Evolutionary conservation across 2,113 vertebrate species (phyloP).

Genomic region (Nesogale talazaci): DNA sequence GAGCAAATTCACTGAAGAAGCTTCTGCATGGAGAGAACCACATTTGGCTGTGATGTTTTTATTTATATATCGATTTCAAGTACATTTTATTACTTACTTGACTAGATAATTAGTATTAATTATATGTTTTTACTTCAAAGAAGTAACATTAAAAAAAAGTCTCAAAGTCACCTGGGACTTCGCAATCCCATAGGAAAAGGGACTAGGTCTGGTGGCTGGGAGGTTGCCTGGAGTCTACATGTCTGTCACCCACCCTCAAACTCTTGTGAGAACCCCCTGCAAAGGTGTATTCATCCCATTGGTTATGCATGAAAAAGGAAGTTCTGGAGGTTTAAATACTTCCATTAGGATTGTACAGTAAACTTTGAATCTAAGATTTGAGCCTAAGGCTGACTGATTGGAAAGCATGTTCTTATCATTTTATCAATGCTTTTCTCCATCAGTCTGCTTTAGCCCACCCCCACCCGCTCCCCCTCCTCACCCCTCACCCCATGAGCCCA

Average conservation of each 20-base stretch:
- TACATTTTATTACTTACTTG: background rate
- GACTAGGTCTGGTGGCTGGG: background rate
- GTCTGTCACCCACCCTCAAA: background rate
- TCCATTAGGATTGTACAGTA: background rate
- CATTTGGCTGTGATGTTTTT: background rate
- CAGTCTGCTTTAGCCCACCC: background rate
- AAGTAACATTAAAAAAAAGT: background rate
- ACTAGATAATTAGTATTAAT: background rate
- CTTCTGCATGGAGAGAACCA: background rate
- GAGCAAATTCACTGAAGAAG: background rate
- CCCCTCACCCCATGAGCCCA: background rate
- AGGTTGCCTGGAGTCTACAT: background rate
- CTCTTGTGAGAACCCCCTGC: background rate
- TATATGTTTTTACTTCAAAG: background rate
- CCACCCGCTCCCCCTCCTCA: background rate
- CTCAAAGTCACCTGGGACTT: background rate
- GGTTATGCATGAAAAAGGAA: background rate
- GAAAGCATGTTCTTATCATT: background rate
- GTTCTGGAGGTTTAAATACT: background rate
- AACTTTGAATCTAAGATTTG: background rate
- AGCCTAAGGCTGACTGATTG: background rate
- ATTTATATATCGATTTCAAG: slow-evolving; percentile 11
- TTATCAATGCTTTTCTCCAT: background rate
- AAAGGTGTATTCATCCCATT: background rate
- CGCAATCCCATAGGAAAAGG: background rate